These are phyloP conservation scores for Microctonus brassicae DNA, from an alignment of 2,888 invertebrate species.

Conservation along the genomic window DNA sequence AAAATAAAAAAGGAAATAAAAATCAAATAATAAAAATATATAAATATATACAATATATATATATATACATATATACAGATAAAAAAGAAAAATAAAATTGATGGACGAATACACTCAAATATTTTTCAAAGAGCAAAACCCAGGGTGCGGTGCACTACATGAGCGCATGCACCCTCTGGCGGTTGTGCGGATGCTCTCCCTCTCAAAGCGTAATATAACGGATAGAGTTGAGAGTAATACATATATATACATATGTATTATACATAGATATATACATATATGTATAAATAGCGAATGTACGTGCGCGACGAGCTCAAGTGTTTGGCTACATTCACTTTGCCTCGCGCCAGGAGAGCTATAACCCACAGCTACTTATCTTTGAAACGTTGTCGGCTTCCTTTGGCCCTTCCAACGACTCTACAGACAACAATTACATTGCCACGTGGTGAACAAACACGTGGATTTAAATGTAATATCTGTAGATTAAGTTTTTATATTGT, in stretches of 20 bases:
- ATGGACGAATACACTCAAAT: slow-evolving; percentile 39
- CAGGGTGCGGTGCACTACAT: not conserved
- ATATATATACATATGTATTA: not conserved
- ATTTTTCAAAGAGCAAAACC: slow-evolving; percentile 40
- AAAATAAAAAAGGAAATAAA: slow-evolving; percentile 15
- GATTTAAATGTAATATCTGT: not conserved
- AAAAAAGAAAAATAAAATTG: too few species aligned
- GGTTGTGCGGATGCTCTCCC: not conserved
- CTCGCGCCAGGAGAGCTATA: slow-evolving; percentile 6
- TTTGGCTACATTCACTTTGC: slow-evolving; percentile 16
- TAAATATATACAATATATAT: too few species aligned
- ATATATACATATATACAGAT: too few species aligned
- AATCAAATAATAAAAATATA: too few species aligned
- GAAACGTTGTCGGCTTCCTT: slow-evolving; percentile 16
- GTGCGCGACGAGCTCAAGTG: slow-evolving; percentile 16
- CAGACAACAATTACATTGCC: slow-evolving; percentile 14
- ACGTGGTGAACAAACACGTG: slow-evolving; percentile 34
- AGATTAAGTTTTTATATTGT: not conserved
- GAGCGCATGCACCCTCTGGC: slow-evolving; percentile 5
- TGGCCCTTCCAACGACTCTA: slow-evolving; percentile 6
- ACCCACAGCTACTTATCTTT: slow-evolving; percentile 27
- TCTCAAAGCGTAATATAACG: not conserved
- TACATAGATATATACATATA: too few species aligned
- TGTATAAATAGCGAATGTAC: not conserved
- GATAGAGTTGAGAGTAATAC: not conserved